phyloP scores from a whole-genome alignment of 2,113 vertebrate genomes.

The Phylloscopus trochiloides region DNA sequence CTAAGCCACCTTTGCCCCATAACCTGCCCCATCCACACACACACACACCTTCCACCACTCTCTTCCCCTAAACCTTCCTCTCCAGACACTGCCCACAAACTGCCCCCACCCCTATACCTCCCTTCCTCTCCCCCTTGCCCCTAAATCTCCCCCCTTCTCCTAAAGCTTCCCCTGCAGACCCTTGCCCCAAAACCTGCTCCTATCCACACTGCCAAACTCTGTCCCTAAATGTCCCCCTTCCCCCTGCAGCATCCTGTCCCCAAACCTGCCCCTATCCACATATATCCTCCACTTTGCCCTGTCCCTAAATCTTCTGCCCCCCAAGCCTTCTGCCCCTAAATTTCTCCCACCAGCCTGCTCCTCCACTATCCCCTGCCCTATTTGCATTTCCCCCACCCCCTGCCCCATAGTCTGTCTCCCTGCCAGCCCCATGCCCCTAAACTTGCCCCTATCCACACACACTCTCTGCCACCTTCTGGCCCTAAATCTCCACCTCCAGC shows the following conservation, averaged over 20 bases:
- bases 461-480: not conserved
- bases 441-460: not conserved
- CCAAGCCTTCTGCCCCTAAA: not conserved
- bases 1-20: not conserved
- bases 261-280: not conserved
- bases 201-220: not conserved
- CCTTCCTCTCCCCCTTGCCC: not conserved
- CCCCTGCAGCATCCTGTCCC: not conserved
- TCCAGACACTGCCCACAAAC: not conserved
- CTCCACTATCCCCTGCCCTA: not conserved
- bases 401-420: not conserved
- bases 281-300: too few species aligned
- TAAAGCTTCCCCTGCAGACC: too few species aligned
- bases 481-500: not conserved
- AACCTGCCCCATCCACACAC: not conserved
- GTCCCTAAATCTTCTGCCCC: not conserved
- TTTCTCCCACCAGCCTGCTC: fast-evolving
- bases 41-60: not conserved
- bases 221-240: not conserved
- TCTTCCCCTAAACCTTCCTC: too few species aligned
- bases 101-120: not conserved
- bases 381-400: not conserved
- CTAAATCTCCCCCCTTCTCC: not conserved
- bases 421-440: not conserved
- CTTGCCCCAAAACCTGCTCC: not conserved